These are phyloP conservation scores for Lepus townsendii DNA, from an alignment of 2,797 vertebrate species.

Conservation along the genomic window DNA sequence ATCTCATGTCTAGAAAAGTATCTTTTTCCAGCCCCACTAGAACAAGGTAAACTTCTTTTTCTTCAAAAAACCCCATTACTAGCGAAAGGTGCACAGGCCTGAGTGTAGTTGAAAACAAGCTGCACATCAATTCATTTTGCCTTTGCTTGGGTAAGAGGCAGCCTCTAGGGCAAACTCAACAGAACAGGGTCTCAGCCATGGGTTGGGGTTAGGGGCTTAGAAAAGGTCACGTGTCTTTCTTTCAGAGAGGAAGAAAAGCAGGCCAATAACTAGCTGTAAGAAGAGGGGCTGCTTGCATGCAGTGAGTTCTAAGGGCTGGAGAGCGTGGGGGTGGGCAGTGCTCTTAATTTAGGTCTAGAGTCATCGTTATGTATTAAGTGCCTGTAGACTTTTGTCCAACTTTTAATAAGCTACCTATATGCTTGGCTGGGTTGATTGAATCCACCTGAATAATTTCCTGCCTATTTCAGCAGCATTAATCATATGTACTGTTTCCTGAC, in stretches of 20 bases:
- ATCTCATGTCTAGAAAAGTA: background rate
- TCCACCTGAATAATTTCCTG: constrained; percentile 87
- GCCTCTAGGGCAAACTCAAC: constrained; percentile 25
- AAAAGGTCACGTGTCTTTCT: constrained; percentile 59
- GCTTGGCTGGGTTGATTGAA: constrained; percentile 84
- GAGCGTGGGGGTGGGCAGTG: background rate
- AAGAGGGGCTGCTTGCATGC: constrained; percentile 50
- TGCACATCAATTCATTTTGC: background rate
- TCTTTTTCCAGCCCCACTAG: background rate
- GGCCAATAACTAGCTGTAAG: constrained; percentile 68
- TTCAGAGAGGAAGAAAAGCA: constrained; percentile 44
- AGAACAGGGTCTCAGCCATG: constrained; percentile 44
- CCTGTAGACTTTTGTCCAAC: constrained; percentile 84
- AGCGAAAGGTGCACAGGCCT: background rate
- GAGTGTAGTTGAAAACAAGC: background rate
- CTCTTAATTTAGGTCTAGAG: constrained; percentile 79
- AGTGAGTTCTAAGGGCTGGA: background rate
- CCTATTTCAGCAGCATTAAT: constrained; percentile 85
- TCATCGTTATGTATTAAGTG: constrained; percentile 85
- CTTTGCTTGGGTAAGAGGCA: constrained; percentile 12
- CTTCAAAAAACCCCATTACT: background rate
- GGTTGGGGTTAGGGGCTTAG: constrained; percentile 6
- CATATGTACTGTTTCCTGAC: constrained; percentile 80
- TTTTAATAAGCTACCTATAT: constrained; percentile 86
- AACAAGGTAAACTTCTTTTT: background rate